Evolutionary conservation across 1,140 invertebrate species (phyloP), one percentile per base, ranked within the genome.

Genomic region (Drosophila oshimai): DNA sequence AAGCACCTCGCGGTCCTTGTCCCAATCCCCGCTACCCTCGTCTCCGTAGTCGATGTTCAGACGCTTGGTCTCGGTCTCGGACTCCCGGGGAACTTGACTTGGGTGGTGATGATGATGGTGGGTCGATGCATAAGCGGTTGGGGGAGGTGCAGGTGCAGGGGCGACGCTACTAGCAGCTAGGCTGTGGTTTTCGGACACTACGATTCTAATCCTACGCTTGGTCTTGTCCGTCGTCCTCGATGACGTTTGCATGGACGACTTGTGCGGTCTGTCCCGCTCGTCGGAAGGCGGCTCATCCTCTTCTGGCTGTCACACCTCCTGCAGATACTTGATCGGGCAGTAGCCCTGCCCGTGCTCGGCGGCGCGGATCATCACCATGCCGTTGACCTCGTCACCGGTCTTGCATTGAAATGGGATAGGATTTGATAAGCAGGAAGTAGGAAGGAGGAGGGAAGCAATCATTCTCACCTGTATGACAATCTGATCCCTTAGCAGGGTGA

Each of bases 331-430:
- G 1, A 96, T 90, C 4, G 96, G 95, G 91, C 96, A 98, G 81
- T 96, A 92, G 74, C 96, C 94, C 93, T 96, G 93, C 90, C 96
- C 94, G 93, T 97, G 94, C 92, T 97, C 93, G 49, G 97, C 95
- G 55, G 96, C 96, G n/a, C 97, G 93, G 36, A 99, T 97, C 94
- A 97, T 96, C 37, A 98, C 96, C 93, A 97, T 97, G 6, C 97
- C 97, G 79, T 98, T 96, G 0, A 97, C 92, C 81, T 98, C 97
- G 69, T 98, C 97, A 2, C 97, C 96, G 2, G 97, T 95, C 90
- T 91, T 33, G 10, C 18, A 10, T 34, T 26, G 2, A 6, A 26
- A 15, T 5, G 15, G 7, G 15, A 12, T 22, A 18, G 4, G 7
- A 20, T 31, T 36, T 10, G n/a, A n/a, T n/a, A n/a, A n/a, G n/a